Evolutionary conservation across 2,888 invertebrate species (phyloP), one percentile per base, ranked within the genome.

Genomic region (Euzophera pinguis): DNA sequence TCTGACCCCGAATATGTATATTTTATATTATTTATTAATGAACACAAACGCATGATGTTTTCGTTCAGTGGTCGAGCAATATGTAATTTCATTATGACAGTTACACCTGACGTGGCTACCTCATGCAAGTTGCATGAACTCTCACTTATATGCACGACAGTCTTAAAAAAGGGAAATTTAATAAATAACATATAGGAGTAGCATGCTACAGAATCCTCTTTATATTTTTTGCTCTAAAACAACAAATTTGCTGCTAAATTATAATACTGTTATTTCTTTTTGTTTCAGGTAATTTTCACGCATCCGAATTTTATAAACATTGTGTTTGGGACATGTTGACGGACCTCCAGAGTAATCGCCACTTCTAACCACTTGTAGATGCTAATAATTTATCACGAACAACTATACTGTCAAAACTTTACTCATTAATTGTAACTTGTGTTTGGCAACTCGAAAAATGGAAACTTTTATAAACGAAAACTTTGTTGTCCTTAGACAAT

Each of bases 21-120:
- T 68, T 69, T 70, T 70, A 61, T 12, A 14, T 38, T 1, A 1
- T 65, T 74, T 74, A 73, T 73, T 69, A 72, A 73, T 63, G 64
- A 58, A 52, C 53, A 53, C 58, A 53, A 62, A 65, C 65, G 52
- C 57, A 59, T 65, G 68, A 78, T 79, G 77, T 75, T 80, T 78
- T 76, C 74, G 81, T 77, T 75, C 78, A 78, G 65, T 78, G 76
- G 71, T 75, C 78, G 70, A 73, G 75, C 73, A 71, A 58, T 76
- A 61, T 78, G 69, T 71, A 79, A 81, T 83, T 81, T 77, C 62
- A 69, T 61, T 69, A 58, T 55, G 57, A 57, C 61, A 64, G 69
- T 65, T 62, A 63, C 58, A 62, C 57, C 60, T 59, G 65, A 67
- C 59, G 34, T 47, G 13, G 32, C 16, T 41, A 10, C 1, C 10